Evolutionary conservation across 2,113 vertebrate genomes (phyloP).

Genomic region (Sylvilagus bachmani): DNA sequence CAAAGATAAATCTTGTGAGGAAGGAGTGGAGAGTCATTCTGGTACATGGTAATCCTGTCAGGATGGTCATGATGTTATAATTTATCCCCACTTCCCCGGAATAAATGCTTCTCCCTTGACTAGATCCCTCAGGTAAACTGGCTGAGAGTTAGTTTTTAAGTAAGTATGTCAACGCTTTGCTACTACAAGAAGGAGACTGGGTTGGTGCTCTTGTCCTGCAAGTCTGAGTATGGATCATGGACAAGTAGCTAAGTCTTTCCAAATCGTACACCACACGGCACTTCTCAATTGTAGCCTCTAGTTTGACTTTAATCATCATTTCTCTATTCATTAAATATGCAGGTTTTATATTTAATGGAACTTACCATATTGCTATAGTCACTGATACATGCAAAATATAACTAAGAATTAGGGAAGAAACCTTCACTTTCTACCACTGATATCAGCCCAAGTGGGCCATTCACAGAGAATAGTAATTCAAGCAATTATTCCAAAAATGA

Average conservation of each 20-base stretch:
- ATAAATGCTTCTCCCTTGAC: not conserved
- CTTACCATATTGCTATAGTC: slow-evolving; percentile 41
- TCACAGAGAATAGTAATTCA: slow-evolving; percentile 87
- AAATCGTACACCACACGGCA: not conserved
- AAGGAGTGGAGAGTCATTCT: not conserved
- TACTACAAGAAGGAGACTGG: not conserved
- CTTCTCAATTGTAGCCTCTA: not conserved
- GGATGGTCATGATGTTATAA: not conserved
- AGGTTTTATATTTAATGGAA: slow-evolving; percentile 70
- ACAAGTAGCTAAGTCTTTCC: not conserved
- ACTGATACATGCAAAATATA: slow-evolving; percentile 72
- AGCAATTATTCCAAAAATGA: slow-evolving; percentile 90
- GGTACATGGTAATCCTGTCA: not conserved
- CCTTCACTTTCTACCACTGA: slow-evolving; percentile 79
- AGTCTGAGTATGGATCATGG: not conserved
- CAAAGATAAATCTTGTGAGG: not conserved
- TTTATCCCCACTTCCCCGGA: not conserved
- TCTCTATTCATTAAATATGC: slow-evolving; percentile 66
- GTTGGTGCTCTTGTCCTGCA: not conserved
- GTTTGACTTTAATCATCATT: slow-evolving; percentile 43
- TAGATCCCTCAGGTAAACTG: not conserved
- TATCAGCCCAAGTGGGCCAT: slow-evolving; percentile 87
- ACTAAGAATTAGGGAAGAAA: slow-evolving; percentile 78
- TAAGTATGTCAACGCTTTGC: not conserved
- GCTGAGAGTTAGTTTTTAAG: slow-evolving; percentile 17